Percentiles rank a stretch among this genome's conserved stretches.
Evolutionary conservation across 2,888 invertebrate genomes (phyloP).

Genomic region (Agrenia bidenticulata): DNA sequence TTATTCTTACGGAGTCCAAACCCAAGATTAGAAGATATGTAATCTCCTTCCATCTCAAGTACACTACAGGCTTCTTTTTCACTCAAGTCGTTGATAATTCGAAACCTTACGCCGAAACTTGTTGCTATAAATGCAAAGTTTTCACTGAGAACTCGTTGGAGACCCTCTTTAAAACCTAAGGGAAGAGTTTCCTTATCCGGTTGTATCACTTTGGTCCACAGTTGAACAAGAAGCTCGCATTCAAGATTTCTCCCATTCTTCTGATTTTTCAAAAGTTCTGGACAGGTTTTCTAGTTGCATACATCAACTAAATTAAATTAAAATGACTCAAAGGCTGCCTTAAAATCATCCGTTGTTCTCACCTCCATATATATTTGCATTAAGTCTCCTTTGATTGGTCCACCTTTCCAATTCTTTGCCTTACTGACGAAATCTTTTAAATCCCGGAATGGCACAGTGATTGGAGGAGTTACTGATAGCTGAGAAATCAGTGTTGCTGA

Average conservation of each 20-base stretch:
- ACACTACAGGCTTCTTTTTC: conserved; percentile 29
- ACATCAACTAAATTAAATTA: neutral
- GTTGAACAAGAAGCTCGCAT: conserved; percentile 28
- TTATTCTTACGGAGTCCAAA: conserved; percentile 27
- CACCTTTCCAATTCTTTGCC: conserved; percentile 22
- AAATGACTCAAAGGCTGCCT: neutral
- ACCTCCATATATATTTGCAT: conserved; percentile 37
- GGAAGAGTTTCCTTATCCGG: conserved; percentile 19
- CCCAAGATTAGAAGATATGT: conserved; percentile 31
- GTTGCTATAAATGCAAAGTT: conserved; percentile 37
- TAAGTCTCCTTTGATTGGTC: conserved; percentile 35
- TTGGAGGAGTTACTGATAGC: conserved; percentile 27
- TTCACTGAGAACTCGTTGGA: conserved; percentile 24
- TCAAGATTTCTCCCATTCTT: conserved; percentile 19
- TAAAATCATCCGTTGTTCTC: neutral
- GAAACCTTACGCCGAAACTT: conserved; percentile 24
- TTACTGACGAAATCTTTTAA: conserved; percentile 21
- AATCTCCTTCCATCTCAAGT: conserved; percentile 29
- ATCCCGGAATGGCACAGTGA: conserved; percentile 32
- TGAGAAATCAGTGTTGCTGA: conserved; percentile 37
- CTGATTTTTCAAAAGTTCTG: conserved; percentile 38
- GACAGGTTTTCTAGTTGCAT: conserved; percentile 36
- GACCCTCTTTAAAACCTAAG: conserved; percentile 23
- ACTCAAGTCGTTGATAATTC: conserved; percentile 21
- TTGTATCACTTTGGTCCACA: conserved; percentile 20